Base-by-base conservation (phyloP, 2,797 vertebrate genomes). In the Micrastur ruficollis region DNA sequence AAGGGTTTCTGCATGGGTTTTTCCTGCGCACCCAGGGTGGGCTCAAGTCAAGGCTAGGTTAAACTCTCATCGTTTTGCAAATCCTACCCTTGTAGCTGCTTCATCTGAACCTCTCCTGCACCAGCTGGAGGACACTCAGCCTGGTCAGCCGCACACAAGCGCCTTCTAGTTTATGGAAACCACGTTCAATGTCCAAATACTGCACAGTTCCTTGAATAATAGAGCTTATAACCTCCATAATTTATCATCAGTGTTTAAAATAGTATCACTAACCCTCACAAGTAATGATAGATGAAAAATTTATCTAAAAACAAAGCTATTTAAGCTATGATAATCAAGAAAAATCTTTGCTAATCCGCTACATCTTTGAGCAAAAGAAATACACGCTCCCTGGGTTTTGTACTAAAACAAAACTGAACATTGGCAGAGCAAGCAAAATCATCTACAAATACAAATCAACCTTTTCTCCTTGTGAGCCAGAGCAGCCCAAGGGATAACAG, bases 381-480 rank as follows among this genome's bases (percentile, higher is more conserved):
- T 14, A 67, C 50, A 78, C 5, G 2, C 17, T 70, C 49, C 70
- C 47, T n/a, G 55, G 32, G 53, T 92, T 85, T 80, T 1, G 0
- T 49, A 58, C 81, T 70, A 14, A 62, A 94, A 38, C 81, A 86
- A 86, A 95, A 95, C 80, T 42, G 83, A 97, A 68, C 83, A 50
- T 2, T 95, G 92, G 88, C 83, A 93, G 81, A 89, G 61, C 66
- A 61, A 94, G 78, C n/a, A 73, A 92, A 95, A 80, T 72, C 76
- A 90, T 93, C 78, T 82, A 85, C 90, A 94, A 96, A 97, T 13
- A 92, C 63, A 95, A 93, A 91, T 93, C 93, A 94, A 95, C 94
- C 94, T 97, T 82, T 95, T 95, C 94, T 94, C 90, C 73, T 94
- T 85, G 88, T 10, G 52, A 96, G 93, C 71, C 70, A 59, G 83